Evolutionary conservation across 2,113 vertebrate species (phyloP), one percentile per base, ranked within the genome.

Genomic region (Antigone vipio): DNA sequence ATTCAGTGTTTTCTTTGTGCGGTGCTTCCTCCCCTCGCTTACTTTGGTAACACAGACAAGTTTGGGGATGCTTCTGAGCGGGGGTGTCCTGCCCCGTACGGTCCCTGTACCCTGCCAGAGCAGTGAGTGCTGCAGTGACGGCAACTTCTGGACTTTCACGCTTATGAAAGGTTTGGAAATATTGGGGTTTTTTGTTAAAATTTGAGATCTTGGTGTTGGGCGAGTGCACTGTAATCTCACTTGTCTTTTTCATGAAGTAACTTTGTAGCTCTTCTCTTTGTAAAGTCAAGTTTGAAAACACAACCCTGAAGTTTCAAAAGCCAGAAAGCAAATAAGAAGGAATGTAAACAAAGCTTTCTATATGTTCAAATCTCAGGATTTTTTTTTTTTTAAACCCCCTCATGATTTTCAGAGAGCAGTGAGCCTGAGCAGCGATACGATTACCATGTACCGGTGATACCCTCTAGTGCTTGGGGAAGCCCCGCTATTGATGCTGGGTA

Each of bases 341-440:
- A 24, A 35, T 0, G 23, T 12, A 21, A 74, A 30, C 20, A 1
- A 3, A 2, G 12, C 20, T 69, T 35, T 13, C 40, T 42, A 0
- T 15, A 9, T 5, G 66, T 22, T 50, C 50, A 32, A 0, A 38
- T 5, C 19, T 40, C 2, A 4, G 71, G 52, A 3, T 75, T 72
- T 6, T 40, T 26, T 21, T 73, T 23, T 45, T 80, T 34, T 15
- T 23, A 29, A 30, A 2, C 10, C 3, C 7, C 38, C 42, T 47
- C 5, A 4, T 4, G 62, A 24, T 34, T 66, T 89, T 44, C 26
- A 16, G 24, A n/a, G 38, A 27, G 32, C n/a, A 5, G 3, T 3
- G 56, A 50, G 72, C 62, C 26, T 2, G 22, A 45, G 78, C 26
- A 64, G 22, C 1, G 63, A 29, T 20, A 29, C 73, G 13, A 29